phyloP scores from a whole-genome alignment of 2,888 invertebrate genomes.

The Miltochrista miniata region DNA sequence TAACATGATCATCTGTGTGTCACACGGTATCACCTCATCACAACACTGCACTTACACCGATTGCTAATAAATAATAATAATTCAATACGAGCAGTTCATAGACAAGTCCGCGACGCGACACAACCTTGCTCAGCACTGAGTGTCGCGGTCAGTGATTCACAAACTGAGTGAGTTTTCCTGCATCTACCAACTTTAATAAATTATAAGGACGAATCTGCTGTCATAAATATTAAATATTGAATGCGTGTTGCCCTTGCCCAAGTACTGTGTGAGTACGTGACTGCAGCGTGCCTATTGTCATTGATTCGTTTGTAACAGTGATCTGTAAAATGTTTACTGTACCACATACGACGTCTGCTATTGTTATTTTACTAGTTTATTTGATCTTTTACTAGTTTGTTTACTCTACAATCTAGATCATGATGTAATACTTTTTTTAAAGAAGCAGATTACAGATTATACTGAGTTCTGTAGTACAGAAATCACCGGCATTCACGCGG shows the following conservation, averaged over 20 bases:
- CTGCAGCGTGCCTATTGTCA: not conserved
- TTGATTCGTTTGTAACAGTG: not conserved
- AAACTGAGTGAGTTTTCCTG: conserved; percentile 42
- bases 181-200: conserved; percentile 23
- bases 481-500: no score
- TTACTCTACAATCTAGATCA: no score
- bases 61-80: not conserved
- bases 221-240: conserved; percentile 5
- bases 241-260: not conserved
- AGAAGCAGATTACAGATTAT: no score
- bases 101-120: conserved; percentile 1
- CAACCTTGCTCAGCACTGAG: conserved; percentile 11
- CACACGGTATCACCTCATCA: conserved; percentile 9
- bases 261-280: not conserved
- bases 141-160: conserved; percentile 53
- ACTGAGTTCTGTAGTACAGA: no score
- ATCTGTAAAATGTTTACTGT: conserved; percentile 5
- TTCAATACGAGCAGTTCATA: not conserved
- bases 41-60: not conserved
- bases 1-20: conserved; percentile 1
- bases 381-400: no score
- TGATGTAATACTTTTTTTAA: no score
- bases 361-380: not conserved
- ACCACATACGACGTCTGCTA: not conserved
- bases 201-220: conserved; percentile 22